Evolutionary conservation across 2,113 vertebrate genomes (phyloP).

Genomic region (Tyrannus savana): DNA sequence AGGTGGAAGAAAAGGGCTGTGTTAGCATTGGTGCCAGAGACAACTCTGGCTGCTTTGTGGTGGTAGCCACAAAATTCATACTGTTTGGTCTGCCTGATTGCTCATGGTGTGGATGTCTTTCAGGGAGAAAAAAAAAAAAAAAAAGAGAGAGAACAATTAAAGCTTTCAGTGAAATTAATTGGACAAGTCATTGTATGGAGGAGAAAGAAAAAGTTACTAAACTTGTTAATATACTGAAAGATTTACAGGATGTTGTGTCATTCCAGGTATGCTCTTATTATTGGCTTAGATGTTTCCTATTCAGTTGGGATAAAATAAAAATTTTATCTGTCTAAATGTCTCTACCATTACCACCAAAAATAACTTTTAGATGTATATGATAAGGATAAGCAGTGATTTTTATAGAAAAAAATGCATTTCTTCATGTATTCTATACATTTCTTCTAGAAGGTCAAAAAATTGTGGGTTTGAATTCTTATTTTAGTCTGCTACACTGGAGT

Average conservation of each 20-base stretch:
- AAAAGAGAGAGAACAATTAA: background rate
- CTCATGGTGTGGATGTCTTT: background rate
- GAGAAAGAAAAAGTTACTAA: background rate
- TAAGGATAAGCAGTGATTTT: background rate
- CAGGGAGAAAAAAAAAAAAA: background rate
- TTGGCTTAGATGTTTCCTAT: background rate
- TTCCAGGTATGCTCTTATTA: background rate
- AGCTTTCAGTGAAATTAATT: background rate
- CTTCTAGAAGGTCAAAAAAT: background rate
- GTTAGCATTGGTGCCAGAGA: background rate
- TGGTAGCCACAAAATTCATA: background rate
- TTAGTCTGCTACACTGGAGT: background rate
- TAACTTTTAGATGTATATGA: background rate
- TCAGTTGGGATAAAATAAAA: background rate
- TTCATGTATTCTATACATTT: background rate
- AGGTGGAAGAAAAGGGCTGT: background rate
- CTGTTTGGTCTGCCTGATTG: background rate
- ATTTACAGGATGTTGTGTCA: background rate
- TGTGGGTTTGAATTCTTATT: background rate
- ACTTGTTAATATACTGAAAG: background rate
- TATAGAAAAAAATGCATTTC: background rate
- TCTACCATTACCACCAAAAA: background rate
- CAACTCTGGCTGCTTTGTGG: background rate
- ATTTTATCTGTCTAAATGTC: background rate
- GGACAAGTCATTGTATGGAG: background rate